Evolutionary conservation across 1,140 invertebrate genomes (phyloP), one percentile per base, ranked within the genome.

Genomic region (Kradibia gibbosae): DNA sequence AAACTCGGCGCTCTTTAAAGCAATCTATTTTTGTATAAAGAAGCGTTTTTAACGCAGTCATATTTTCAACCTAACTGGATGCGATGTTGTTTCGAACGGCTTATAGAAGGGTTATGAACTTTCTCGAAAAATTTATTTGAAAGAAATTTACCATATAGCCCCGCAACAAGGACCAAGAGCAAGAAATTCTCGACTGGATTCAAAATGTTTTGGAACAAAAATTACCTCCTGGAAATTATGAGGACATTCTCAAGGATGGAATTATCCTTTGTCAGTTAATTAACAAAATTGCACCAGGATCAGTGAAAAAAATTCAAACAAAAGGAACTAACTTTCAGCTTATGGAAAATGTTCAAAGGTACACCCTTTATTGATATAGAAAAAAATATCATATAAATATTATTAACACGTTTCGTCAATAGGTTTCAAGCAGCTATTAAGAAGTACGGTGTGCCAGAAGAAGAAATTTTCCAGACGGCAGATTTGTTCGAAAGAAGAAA

Each of bases 381-480:
- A 22, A 57, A 22, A 57, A 57, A 13, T 10, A 4, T 57, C 22
- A 45, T 5, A 5, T 13, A 62, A 62, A 1, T 11, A 60, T 31
- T 3, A 62, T 34, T 17, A 25, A 62, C 5, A 70, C 5, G 0
- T 70, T 42, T 80, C 45, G 78, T 20, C 88, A 89, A 80, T 85
- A 95, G 95, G 92, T 99, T 99, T 93, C 98, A 99, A 92, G 96
- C 96, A 25, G 97, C 96, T 0, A 94, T 96, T 57, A 98, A 97
- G 91, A 95, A 96, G 82, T 99, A 99, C 88, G 98, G 98, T 31
- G 96, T 99, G 17, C 98, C 96, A 50, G 96, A 98, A 87, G 97
- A 98, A 89, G 98, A 99, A 93, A 97, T 99, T 85, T 99, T 99
- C 94, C 98, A 99, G 92, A 99, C 98, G 0, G 98, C 98, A 48